A percentile compares a stretch with the other conserved stretches of the same genome.
These are phyloP conservation scores for Lacanobia oleracea DNA, from an alignment of 2,888 invertebrate species.

Conservation along the genomic window DNA sequence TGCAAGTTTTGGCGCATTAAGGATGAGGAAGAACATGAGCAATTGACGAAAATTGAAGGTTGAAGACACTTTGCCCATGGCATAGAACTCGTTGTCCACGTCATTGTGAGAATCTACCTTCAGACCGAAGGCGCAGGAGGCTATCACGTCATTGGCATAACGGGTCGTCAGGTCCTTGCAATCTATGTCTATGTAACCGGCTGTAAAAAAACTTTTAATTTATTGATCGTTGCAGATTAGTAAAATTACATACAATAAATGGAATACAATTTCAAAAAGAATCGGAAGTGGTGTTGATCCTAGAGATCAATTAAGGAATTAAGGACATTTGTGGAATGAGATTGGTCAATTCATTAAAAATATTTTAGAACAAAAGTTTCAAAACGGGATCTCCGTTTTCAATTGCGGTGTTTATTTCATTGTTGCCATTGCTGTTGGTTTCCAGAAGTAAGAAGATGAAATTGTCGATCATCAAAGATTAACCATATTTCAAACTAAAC, in stretches of 20 bases:
- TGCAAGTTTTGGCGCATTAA: slow-evolving; percentile 65
- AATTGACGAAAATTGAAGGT: slow-evolving; percentile 68
- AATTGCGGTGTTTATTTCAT: neutral
- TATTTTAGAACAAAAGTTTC: neutral
- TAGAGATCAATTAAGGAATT: too few relatives aligned
- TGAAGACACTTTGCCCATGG: slow-evolving; percentile 85
- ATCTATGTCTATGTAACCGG: slow-evolving; percentile 76
- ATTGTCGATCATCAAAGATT: neutral
- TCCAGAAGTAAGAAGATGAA: neutral
- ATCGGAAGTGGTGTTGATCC: neutral
- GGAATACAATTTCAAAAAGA: neutral
- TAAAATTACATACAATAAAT: too few relatives aligned
- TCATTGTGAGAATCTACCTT: slow-evolving; percentile 90
- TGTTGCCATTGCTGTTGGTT: neutral
- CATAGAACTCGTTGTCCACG: slow-evolving; percentile 89
- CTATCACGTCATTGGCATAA: slow-evolving; percentile 89
- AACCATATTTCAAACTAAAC: slow-evolving; percentile 13
- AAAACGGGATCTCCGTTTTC: neutral
- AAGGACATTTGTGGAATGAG: neutral
- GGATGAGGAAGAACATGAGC: slow-evolving; percentile 66
- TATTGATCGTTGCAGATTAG: too few relatives aligned
- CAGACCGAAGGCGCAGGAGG: slow-evolving; percentile 88
- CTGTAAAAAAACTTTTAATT: slow-evolving; percentile 55
- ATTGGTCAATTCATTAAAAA: neutral
- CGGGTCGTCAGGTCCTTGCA: slow-evolving; percentile 84